Conservation (phyloP, 2,797 vertebrate species). For the Avahi laniger region DNA sequence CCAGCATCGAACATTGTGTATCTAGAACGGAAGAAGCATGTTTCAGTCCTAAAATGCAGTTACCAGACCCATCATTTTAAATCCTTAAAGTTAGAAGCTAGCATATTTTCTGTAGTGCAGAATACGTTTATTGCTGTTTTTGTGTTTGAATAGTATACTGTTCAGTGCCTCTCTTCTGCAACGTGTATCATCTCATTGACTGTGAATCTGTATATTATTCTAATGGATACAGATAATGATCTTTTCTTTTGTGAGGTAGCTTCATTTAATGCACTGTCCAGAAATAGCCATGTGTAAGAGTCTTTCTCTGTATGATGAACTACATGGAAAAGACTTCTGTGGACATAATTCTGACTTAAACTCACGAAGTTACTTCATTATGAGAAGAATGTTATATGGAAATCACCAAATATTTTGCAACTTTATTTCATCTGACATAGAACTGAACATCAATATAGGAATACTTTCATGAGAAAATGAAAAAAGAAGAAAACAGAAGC, state of each 20-base stretch:
- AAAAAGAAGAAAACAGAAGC: slow-evolving; percentile 50
- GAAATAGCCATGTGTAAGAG: slow-evolving; percentile 77
- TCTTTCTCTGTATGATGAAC: slow-evolving; percentile 80
- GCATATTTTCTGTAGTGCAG: slow-evolving; percentile 79
- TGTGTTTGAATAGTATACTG: slow-evolving; percentile 79
- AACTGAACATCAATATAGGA: slow-evolving; percentile 66
- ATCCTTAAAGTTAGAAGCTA: slow-evolving; percentile 72
- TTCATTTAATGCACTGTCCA: slow-evolving; percentile 84
- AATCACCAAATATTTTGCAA: slow-evolving; percentile 72
- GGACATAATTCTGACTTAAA: slow-evolving; percentile 77
- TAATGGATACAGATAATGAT: slow-evolving; percentile 78
- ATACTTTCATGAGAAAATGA: slow-evolving; percentile 64
- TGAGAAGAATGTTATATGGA: slow-evolving; percentile 78
- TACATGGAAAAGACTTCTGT: slow-evolving; percentile 59
- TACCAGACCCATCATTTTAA: slow-evolving; percentile 69
- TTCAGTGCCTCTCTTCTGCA: slow-evolving; percentile 77
- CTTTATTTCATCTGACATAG: slow-evolving; percentile 67
- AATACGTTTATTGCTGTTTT: slow-evolving; percentile 82
- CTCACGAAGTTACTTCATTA: slow-evolving; percentile 77
- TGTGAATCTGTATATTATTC: slow-evolving; percentile 79
- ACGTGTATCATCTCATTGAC: slow-evolving; percentile 79
- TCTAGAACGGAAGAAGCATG: slow-evolving; percentile 78
- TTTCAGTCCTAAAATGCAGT: slow-evolving; percentile 77
- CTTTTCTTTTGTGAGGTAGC: slow-evolving; percentile 81
- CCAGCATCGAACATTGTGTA: slow-evolving; percentile 82